Conservation (phyloP, 1,140 invertebrate species). For the Trachymyrmex septentrionalis region DNA sequence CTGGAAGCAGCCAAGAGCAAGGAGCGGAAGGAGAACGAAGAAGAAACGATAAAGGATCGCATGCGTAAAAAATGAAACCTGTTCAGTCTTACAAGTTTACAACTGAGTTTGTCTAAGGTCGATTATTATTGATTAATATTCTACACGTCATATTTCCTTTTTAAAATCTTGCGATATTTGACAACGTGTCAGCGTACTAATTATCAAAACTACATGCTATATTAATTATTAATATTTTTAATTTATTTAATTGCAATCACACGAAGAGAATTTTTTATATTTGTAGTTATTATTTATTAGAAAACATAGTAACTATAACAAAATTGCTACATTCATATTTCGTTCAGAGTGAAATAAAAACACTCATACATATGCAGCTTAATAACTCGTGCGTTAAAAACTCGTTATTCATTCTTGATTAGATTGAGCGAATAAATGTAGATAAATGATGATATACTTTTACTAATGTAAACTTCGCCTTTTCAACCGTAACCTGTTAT, state of each 20-base stretch:
- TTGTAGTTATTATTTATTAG: constrained; percentile 14
- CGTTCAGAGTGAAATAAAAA: neutral
- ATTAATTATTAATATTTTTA: neutral
- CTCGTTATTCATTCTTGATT: constrained; percentile 5
- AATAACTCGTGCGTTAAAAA: constrained; percentile 21
- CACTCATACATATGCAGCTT: neutral
- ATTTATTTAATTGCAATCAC: neutral
- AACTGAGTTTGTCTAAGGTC: constrained; percentile 59
- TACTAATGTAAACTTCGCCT: constrained; percentile 12
- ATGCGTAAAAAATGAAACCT: neutral
- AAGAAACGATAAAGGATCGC: constrained; percentile 30
- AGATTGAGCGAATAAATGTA: neutral
- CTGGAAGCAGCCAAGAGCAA: constrained; percentile 25
- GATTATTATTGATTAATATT: constrained; percentile 36
- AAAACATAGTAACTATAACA: neutral
- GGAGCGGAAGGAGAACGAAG: constrained; percentile 3
- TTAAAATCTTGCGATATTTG: neutral
- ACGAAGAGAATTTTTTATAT: neutral
- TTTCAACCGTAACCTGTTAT: constrained; percentile 7
- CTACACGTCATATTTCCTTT: neutral
- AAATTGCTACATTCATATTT: neutral
- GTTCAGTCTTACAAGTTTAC: constrained; percentile 11
- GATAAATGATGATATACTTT: neutral
- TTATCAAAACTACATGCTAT: neutral
- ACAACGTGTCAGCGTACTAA: neutral